These are phyloP conservation scores for Ceratitis capitata DNA, from an alignment of 1,140 invertebrate genomes.

Conservation along the genomic window DNA sequence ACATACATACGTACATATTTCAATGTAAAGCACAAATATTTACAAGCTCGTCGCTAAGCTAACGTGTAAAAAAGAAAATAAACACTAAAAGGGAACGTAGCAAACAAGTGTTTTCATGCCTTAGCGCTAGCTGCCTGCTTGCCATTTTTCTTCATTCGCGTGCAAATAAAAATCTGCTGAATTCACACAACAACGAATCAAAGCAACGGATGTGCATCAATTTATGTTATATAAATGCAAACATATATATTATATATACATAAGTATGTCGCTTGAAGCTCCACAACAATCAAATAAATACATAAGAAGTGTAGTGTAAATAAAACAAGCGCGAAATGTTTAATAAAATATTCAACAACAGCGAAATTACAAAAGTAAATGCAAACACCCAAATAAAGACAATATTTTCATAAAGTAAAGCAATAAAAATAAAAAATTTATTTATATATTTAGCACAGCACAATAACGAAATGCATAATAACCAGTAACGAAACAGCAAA, in stretches of 20 bases:
- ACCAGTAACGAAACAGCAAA: neutral
- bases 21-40: neutral
- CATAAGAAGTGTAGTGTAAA: neutral
- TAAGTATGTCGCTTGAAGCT: no score
- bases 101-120: slow-evolving; percentile 29
- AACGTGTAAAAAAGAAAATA: slow-evolving; percentile 24
- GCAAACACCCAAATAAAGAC: no score
- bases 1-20: no score
- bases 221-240: no score
- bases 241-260: no score
- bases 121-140: neutral
- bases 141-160: neutral
- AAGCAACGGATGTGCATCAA: neutral
- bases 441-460: neutral
- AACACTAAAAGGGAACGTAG: slow-evolving; percentile 4
- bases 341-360: slow-evolving; percentile 13
- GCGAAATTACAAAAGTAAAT: neutral
- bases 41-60: slow-evolving; percentile 5
- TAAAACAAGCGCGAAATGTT: neutral
- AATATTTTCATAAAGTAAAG: slow-evolving; percentile 1
- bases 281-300: neutral
- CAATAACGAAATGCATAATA: neutral
- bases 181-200: neutral
- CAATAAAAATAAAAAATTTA: neutral
- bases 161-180: neutral